Evolutionary conservation across 2,888 invertebrate species (phyloP).

Genomic region (Sinohyriopsis cumingii): DNA sequence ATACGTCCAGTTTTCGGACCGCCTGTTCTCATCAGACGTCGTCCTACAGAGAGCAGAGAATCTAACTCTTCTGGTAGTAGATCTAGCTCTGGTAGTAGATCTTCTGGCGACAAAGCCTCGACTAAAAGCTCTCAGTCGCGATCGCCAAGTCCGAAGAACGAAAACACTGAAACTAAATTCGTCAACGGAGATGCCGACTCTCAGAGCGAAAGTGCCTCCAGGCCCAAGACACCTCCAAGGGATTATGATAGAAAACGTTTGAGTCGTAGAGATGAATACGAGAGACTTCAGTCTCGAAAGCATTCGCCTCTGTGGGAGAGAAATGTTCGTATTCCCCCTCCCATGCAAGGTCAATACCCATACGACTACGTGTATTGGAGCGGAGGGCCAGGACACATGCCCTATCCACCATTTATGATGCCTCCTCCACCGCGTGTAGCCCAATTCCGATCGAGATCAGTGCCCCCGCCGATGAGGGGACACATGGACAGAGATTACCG

Average conservation of each 20-base stretch:
- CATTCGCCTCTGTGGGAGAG: slow-evolving; percentile 10
- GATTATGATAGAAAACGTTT: slow-evolving; percentile 55
- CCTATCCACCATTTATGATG: slow-evolving; percentile 8
- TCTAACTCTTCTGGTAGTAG: slow-evolving; percentile 26
- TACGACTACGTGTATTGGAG: slow-evolving; percentile 45
- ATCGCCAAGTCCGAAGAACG: slow-evolving; percentile 21
- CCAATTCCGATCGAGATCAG: slow-evolving; percentile 36
- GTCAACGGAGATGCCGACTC: slow-evolving; percentile 35
- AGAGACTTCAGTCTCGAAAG: slow-evolving; percentile 20
- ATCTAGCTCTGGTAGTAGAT: slow-evolving; percentile 30
- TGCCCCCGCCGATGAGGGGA: slow-evolving; percentile 39
- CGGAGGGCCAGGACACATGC: slow-evolving; percentile 32
- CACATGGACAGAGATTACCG: slow-evolving; percentile 9
- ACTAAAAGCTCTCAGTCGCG: slow-evolving; percentile 25
- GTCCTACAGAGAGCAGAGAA: slow-evolving; percentile 14
- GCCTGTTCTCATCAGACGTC: slow-evolving; percentile 19
- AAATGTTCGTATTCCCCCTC: not conserved
- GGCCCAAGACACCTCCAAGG: slow-evolving; percentile 60
- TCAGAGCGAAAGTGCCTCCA: slow-evolving; percentile 37
- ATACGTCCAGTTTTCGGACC: slow-evolving; percentile 23
- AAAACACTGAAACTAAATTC: slow-evolving; percentile 25
- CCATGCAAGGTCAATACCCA: slow-evolving; percentile 20
- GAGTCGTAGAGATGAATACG: slow-evolving; percentile 48
- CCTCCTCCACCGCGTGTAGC: slow-evolving; percentile 18
- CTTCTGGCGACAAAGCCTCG: slow-evolving; percentile 29